Percentiles rank a stretch among this genome's conserved stretches.
phyloP scores from a whole-genome alignment of 2,888 invertebrate genomes.

The Pachymerium ferrugineum region DNA sequence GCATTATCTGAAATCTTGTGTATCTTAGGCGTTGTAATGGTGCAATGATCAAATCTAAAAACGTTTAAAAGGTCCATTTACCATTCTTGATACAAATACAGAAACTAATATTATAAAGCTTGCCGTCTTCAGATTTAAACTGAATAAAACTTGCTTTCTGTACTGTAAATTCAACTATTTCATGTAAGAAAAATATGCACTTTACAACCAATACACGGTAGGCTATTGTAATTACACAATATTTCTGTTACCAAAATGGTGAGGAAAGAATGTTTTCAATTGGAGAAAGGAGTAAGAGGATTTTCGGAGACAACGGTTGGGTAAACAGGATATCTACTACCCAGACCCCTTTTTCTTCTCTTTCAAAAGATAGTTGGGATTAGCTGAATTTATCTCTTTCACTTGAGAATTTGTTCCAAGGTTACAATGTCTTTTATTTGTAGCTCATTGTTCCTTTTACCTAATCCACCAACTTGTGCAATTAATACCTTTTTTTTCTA shows the following conservation, averaged over 20 bases:
- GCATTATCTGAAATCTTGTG: too few species aligned
- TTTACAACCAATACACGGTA: too few species aligned
- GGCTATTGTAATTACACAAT: neutral
- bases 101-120: too few species aligned
- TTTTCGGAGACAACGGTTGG: slow-evolving; percentile 1
- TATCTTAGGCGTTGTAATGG: too few species aligned
- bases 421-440: neutral
- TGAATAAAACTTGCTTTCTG: too few species aligned
- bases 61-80: too few species aligned
- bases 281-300: slow-evolving; percentile 4
- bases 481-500: neutral
- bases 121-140: too few species aligned
- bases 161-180: too few species aligned
- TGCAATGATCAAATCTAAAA: too few species aligned
- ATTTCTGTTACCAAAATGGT: neutral
- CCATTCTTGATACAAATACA: too few species aligned
- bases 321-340: neutral
- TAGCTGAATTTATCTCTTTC: neutral
- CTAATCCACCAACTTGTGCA: neutral
- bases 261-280: neutral
- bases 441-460: neutral
- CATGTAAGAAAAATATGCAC: too few species aligned
- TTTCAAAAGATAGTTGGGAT: slow-evolving; percentile 15
- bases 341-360: neutral
- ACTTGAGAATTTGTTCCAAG: neutral